A percentile compares a stretch with the other conserved stretches of the same genome.
Conservation (phyloP, 2,797 vertebrate species). For the Gymnopithys bicolor region DNA sequence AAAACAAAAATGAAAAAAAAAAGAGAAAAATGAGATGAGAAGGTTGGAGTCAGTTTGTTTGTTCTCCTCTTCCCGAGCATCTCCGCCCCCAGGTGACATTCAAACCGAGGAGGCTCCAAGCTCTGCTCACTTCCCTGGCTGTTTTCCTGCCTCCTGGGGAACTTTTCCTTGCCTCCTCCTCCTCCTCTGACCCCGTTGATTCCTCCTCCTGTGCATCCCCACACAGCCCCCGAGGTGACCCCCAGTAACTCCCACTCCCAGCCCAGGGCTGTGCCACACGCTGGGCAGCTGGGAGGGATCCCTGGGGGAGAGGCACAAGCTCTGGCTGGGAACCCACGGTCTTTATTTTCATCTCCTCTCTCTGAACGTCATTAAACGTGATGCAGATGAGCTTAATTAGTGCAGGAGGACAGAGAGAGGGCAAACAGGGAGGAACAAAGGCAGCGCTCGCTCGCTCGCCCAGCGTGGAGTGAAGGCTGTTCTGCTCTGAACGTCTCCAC, state of each 20-base stretch:
- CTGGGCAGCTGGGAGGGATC: not conserved
- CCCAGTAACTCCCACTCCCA: fast-evolving
- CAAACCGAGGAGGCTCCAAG: not conserved
- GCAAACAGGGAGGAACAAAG: not conserved
- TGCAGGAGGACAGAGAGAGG: not conserved
- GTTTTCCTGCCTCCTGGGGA: not conserved
- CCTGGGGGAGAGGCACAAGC: not conserved
- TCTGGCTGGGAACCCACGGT: not conserved
- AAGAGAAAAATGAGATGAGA: not conserved
- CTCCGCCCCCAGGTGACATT: not conserved
- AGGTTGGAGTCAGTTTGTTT: not conserved
- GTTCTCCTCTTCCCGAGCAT: not conserved
- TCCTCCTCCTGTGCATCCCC: not conserved
- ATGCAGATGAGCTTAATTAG: constrained; percentile 31
- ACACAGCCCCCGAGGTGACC: fast-evolving
- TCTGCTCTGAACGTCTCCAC: not conserved
- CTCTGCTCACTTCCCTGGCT: not conserved
- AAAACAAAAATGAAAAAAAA: no score
- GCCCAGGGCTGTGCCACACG: not conserved
- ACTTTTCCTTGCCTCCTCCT: not conserved
- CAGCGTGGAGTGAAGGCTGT: not conserved
- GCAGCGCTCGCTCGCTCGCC: not conserved
- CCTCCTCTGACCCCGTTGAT: fast-evolving
- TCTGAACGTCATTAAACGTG: not conserved
- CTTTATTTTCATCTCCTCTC: not conserved